Base-by-base conservation (phyloP, 1,140 invertebrate genomes). In the Anastrepha ludens region DNA sequence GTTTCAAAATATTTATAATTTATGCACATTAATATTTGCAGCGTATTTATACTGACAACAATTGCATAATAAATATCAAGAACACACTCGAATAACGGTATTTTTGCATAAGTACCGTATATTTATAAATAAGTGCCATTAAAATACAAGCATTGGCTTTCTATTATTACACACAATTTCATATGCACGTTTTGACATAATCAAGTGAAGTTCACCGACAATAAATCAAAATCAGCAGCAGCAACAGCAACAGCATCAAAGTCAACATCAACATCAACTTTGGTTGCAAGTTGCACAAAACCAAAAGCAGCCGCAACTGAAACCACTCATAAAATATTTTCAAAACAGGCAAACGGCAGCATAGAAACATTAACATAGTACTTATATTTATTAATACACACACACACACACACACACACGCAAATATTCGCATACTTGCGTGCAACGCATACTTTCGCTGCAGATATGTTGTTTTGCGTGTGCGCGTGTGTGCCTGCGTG, bases 191-290 rank as follows among this genome's bases (percentile, higher is more conserved):
- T 55, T 20, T 47, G 47, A 50, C 47, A 81, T 11, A 20, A 50
- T 41, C 50, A 58, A 20, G 41, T 74, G 2, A 2, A 74, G 67
- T 47, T 74, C 67, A 74, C 17, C 55, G 47, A 9, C 74, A 17
- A 74, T 74, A 74, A 74, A 81, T 81, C 74, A 81, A 81, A 81
- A 81, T 81, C 74, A 81, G 74, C 74, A 50, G 47, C 17, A 44
- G 44, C 70, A 50, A 47, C 74, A 81, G 44, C 44, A 41, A 55
- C 74, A 81, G 55, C n/a, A 39, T 20, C n/a, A 67, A 39, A n/a
- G 29, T 62, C 15, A 62, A 62, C 60, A 62, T 62, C 64, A 67
- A 7, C 74, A 81, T 11, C 47, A 11, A 55, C 9, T 41, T 47
- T 15, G 47, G 47, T 50, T 81, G 47, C 74, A 58, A 55, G n/a